A percentile compares a stretch with the other conserved stretches of the same genome.
Conservation (phyloP, 2,888 invertebrate species). For the Synanthedon tipuliformis region DNA sequence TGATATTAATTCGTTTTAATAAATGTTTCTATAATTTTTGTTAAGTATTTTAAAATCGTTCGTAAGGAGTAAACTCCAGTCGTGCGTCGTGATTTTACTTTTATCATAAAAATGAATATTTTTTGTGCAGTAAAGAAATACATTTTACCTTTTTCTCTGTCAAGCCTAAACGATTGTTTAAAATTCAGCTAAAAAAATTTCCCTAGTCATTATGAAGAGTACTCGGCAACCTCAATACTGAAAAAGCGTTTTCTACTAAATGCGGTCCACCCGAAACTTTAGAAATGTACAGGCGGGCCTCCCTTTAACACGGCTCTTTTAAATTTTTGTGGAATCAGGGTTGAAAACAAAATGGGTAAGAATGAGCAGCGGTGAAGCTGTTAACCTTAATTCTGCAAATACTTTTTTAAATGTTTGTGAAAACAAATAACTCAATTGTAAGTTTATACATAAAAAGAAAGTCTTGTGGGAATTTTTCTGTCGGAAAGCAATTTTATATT, state of each 20-base stretch:
- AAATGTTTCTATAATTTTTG: too few relatives aligned
- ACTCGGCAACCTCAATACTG: conserved; percentile 15
- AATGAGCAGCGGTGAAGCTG: background rate
- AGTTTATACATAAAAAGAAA: too few relatives aligned
- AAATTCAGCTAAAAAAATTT: conserved; percentile 18
- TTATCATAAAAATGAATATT: too few relatives aligned
- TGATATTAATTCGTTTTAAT: too few relatives aligned
- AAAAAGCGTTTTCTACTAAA: conserved; percentile 10
- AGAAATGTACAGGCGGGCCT: background rate
- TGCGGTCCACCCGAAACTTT: conserved; percentile 1
- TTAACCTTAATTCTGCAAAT: background rate
- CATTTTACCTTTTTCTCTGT: background rate
- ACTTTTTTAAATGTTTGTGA: background rate
- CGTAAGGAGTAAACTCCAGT: too few relatives aligned
- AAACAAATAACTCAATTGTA: too few relatives aligned
- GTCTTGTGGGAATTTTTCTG: too few relatives aligned
- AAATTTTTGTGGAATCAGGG: background rate
- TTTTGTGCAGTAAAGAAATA: too few relatives aligned
- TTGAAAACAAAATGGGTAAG: background rate
- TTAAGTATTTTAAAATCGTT: too few relatives aligned
- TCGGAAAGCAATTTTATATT: too few relatives aligned
- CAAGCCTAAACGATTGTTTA: conserved; percentile 11
- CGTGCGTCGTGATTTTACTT: too few relatives aligned
- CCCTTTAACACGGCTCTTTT: background rate
- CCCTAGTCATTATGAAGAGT: conserved; percentile 20